Base-by-base conservation (phyloP, 2,888 invertebrate species). In the Ophonus ardosiacus region DNA sequence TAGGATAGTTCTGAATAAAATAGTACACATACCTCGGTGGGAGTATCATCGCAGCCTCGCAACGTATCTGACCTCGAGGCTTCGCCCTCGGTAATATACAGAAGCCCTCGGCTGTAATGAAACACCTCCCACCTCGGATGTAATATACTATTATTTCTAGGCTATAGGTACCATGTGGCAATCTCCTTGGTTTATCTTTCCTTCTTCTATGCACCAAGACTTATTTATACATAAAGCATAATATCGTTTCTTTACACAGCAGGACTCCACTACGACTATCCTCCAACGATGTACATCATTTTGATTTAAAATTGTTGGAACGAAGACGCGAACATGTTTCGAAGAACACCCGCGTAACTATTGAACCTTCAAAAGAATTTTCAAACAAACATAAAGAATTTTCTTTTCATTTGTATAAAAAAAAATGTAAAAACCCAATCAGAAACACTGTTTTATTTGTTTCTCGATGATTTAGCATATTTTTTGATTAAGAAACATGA, bases 161-260 rank as follows among this genome's bases (percentile, higher is more conserved):
- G 31, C 1, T 31, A 6, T 31, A 31, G 31, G 31, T 31, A 59
- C 0, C 0, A 7, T 17, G 17, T 13, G 7, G 17, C 59, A 15
- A 15, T 17, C 59, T 59, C 7, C n/a, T 5, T 59, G 59, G 15
- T 4, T 0, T 51, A 51, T 51, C 10, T 8, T 51, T 51, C 4
- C 43, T 59, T 17, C 59, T 59, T 17, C 59, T 15, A 59, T 51
- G 13, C 43, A 17, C 7, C 38, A 84, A 63, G 78, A 78, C 78
- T 84, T 78, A 78, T 78, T 84, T 84, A 84, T 84, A 51, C 78
- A 74, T 83, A 76, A 76, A 78, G 84, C 84, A 84, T 84, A 84
- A 78, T 84, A 59, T 63, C 65, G 78, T 84, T 63, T 84, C 78
- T 24, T 15, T 63, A 61, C 63, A 38, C 78, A 78, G 57, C 78